Conservation (phyloP, 2,797 vertebrate species). For the Spinus pinus region DNA sequence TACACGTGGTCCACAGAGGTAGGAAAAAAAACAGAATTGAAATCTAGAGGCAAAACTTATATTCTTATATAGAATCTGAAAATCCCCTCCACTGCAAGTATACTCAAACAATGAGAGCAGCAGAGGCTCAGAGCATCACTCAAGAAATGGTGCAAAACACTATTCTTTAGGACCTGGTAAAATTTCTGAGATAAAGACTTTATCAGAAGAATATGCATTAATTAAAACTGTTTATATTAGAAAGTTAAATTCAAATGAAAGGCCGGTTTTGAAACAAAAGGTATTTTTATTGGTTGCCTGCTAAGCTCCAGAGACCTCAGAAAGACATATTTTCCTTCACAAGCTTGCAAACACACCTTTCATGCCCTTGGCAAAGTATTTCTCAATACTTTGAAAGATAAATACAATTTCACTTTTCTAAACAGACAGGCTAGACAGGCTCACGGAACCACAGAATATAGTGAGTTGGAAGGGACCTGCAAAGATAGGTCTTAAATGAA, state of each 20-base stretch:
- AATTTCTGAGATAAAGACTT: neutral
- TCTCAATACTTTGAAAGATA: neutral
- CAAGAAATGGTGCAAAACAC: neutral
- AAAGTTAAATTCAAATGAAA: neutral
- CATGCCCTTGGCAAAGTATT: neutral
- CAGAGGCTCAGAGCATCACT: neutral
- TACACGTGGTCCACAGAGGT: fast-evolving
- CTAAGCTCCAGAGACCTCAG: neutral
- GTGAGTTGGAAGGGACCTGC: neutral
- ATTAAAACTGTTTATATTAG: neutral
- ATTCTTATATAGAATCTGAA: neutral
- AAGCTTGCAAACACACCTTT: neutral
- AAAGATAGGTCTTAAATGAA: neutral
- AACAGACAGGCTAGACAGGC: neutral
- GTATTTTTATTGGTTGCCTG: neutral
- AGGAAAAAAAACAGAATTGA: neutral
- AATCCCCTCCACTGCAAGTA: neutral
- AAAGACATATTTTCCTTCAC: neutral
- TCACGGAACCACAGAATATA: neutral
- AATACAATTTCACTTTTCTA: neutral
- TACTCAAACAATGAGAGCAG: neutral
- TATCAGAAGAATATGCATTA: neutral
- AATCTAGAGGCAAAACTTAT: neutral
- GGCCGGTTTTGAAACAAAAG: neutral
- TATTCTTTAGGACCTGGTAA: neutral